These are phyloP conservation scores for Teleogryllus occipitalis DNA, from an alignment of 1,140 invertebrate genomes.

Conservation along the genomic window DNA sequence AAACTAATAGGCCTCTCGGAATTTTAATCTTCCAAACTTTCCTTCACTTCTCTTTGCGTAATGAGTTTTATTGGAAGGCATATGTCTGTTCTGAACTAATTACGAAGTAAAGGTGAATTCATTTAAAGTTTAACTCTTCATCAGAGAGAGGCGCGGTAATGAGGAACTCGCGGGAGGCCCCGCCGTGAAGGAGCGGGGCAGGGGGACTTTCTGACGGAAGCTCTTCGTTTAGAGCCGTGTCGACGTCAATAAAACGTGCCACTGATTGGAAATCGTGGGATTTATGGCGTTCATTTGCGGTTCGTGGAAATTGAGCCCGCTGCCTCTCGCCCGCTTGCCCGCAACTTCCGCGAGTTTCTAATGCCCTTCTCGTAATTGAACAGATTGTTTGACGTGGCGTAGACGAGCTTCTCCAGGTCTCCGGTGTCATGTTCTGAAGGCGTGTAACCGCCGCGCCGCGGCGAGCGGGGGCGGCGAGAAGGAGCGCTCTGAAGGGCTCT, in stretches of 20 bases:
- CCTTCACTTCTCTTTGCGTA: neutral
- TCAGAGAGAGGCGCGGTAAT: neutral
- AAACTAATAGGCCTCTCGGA: neutral
- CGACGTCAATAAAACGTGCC: neutral
- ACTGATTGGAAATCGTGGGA: neutral
- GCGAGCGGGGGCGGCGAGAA: too few relatives aligned
- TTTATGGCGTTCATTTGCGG: slow-evolving; percentile 3
- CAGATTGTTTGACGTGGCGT: neutral
- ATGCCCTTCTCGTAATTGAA: neutral
- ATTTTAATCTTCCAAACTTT: neutral
- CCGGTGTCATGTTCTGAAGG: too few relatives aligned
- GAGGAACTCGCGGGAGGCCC: neutral
- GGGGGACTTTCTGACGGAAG: neutral
- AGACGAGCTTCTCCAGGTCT: neutral
- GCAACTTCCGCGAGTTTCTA: neutral
- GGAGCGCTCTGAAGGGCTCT: too few relatives aligned
- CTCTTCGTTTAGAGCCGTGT: neutral
- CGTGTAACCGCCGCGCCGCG: too few relatives aligned
- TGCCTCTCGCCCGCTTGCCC: neutral
- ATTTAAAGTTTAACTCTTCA: slow-evolving; percentile 2
- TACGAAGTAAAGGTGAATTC: neutral
- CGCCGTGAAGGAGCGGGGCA: neutral
- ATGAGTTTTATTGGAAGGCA: neutral
- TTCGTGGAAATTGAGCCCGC: neutral
- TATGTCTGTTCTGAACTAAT: neutral